phyloP scores from a whole-genome alignment of 2,888 invertebrate genomes.

The Megalurothrips usitatus region DNA sequence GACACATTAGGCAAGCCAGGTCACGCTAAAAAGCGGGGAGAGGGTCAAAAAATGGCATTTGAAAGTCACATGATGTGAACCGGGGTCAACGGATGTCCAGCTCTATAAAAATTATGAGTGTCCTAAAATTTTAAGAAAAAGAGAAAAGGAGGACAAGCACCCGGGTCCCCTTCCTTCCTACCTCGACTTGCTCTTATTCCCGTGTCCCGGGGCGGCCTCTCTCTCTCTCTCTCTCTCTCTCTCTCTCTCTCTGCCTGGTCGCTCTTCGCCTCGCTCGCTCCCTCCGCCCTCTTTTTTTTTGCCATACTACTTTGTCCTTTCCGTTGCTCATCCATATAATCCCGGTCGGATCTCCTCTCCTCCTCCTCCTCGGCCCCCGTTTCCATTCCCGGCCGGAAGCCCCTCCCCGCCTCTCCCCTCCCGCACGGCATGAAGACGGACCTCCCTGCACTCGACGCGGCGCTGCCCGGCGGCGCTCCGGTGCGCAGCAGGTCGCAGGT shows the following conservation, averaged over 20 bases:
- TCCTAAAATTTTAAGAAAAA: too few relatives aligned
- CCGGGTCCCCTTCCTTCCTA: neutral
- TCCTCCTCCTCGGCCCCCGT: neutral
- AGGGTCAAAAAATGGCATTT: too few relatives aligned
- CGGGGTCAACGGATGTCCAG: too few relatives aligned
- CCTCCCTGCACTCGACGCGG: too few relatives aligned
- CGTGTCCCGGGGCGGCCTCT: neutral
- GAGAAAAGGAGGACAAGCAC: too few relatives aligned
- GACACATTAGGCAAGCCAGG: too few relatives aligned
- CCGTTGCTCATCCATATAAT: neutral
- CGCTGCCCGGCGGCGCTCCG: too few relatives aligned
- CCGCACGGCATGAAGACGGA: too few relatives aligned
- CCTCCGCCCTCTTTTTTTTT: neutral
- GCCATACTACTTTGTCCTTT: neutral
- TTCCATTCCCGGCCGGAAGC: neutral
- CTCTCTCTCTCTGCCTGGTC: neutral
- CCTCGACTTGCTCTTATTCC: neutral
- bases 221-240: slow-evolving; percentile 2
- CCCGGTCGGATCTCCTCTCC: neutral
- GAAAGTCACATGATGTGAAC: too few relatives aligned
- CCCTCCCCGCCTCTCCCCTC: neutral
- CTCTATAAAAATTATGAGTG: too few relatives aligned
- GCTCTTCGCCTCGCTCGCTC: neutral
- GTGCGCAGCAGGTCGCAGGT: too few relatives aligned
- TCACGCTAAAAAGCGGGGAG: too few relatives aligned